Conservation (phyloP, 2,797 vertebrate species). For the Huso huso region DNA sequence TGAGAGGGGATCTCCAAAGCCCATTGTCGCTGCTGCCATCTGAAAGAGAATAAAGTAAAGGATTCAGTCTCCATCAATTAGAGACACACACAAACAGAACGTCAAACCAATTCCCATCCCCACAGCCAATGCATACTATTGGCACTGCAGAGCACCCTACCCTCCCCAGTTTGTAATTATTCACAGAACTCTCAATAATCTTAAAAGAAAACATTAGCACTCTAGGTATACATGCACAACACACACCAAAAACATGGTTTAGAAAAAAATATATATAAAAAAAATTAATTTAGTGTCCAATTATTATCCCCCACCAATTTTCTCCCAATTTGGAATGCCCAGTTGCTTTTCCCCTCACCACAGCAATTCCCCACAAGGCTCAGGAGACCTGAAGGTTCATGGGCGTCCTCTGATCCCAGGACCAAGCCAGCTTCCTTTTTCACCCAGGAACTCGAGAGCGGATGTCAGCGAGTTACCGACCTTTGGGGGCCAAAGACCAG, state of each 20-base stretch:
- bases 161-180: not conserved
- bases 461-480: no score
- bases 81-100: conserved; percentile 39
- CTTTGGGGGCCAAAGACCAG: no score
- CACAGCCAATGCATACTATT: conserved; percentile 17
- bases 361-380: no score
- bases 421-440: no score
- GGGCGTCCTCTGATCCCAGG: no score
- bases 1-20: conserved; percentile 99
- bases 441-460: no score
- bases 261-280: no score
- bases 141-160: conserved; percentile 8
- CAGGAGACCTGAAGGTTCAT: no score
- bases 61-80: conserved; percentile 76
- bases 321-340: no score
- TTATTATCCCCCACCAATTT: no score
- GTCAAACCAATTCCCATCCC: conserved; percentile 47
- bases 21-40: conserved; percentile 99
- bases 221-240: conserved; percentile 38
- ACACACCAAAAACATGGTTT: conserved; percentile 30
- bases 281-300: no score
- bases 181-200: conserved; percentile 25
- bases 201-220: conserved; percentile 25
- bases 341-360: no score
- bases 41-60: conserved; percentile 99